These are phyloP conservation scores for Varecia variegata DNA, from an alignment of 2,797 vertebrate genomes.

Conservation along the genomic window DNA sequence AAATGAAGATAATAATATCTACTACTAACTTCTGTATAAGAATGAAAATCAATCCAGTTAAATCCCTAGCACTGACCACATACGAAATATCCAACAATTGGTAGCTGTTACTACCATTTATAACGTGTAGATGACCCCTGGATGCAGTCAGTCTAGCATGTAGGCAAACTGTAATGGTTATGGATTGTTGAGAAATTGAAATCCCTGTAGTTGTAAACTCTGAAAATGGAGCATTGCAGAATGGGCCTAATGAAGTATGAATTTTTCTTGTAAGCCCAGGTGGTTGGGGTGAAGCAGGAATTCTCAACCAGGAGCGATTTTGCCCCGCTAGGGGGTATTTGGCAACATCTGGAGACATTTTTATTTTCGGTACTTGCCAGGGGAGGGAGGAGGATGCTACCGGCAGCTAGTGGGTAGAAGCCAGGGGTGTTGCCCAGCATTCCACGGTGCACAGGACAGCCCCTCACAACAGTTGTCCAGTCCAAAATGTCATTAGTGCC, in stretches of 20 bases:
- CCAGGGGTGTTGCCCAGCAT: neutral
- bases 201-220: neutral
- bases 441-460: too few relatives aligned
- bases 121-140: neutral
- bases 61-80: neutral
- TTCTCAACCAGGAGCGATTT: neutral
- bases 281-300: neutral
- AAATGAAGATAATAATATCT: neutral
- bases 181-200: neutral
- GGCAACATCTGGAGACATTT: neutral
- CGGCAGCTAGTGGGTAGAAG: neutral
- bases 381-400: neutral
- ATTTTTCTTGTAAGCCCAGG: neutral
- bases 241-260: neutral
- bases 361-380: neutral
- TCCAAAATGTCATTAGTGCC: neutral
- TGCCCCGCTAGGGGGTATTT: neutral
- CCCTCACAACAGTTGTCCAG: too few relatives aligned
- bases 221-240: neutral
- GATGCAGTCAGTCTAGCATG: neutral
- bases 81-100: neutral
- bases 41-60: constrained; percentile 1
- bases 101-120: neutral
- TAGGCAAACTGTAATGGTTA: neutral
- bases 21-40: neutral